Base-by-base conservation (phyloP, 1,140 invertebrate species). In the Phthorimaea operculella region DNA sequence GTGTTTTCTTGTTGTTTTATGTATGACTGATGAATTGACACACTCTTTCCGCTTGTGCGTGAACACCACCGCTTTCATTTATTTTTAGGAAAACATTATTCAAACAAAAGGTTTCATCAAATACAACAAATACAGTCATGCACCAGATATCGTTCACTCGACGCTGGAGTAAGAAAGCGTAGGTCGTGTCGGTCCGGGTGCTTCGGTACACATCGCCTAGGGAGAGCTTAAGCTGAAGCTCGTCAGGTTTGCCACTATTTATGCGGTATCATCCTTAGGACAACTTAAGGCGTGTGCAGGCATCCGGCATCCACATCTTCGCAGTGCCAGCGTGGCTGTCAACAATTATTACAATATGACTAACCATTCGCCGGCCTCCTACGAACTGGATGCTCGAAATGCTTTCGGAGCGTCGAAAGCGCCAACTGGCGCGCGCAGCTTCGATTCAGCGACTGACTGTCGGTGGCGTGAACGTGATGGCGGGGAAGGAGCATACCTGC, bases 341-440 rank as follows among this genome's bases (percentile, higher is more conserved):
- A 87, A 87, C 79, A 87, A 87, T 84, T 88, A 88, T 83, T 89
- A 88, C 87, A 89, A 89, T 85, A 79, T 86, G 81, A 86, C 85
- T 83, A 87, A 87, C 83, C 86, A 86, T 81, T 86, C 76, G 76
- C 81, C 83, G 83, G 86, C 77, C 67, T 82, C 82, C 55, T 87
- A 88, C 85, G 85, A 87, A 74, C 83, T 63, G 68, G 86, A 82
- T 77, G 83, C 73, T 72, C 86, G 85, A 79, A 86, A 86, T 78
- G 76, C 76, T 74, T 88, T 78, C 70, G 78, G 77, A 28, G 52
- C 66, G 52, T 57, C 69, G 52, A 66, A 68, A 47, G 72, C 73
- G 45, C 75, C 79, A 14, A 69, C 76, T 54, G 74, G 73, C 36
- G 79, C 75, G 17, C 79, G 79, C 64, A 83, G 82, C 62, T 85